Conservation (phyloP, 2,113 vertebrate species). For the Apteryx mantelli region DNA sequence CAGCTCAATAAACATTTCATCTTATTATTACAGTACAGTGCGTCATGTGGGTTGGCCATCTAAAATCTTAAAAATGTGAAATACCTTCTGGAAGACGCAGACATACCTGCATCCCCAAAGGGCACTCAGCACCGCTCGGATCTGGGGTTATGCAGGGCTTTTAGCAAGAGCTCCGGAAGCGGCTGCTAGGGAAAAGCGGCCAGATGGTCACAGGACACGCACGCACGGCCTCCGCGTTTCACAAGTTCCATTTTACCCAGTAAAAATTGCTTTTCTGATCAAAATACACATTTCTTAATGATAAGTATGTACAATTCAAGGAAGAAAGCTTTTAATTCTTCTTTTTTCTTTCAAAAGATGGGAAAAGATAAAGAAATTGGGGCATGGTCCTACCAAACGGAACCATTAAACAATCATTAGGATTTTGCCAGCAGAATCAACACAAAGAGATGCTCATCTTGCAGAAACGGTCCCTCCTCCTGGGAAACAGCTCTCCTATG, state of each 20-base stretch:
- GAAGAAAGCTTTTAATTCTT: not conserved
- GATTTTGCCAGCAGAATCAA: not conserved
- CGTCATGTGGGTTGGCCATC: too few species aligned
- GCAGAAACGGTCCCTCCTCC: not conserved
- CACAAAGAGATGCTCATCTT: not conserved
- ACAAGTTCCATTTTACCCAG: not conserved
- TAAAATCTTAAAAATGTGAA: not conserved
- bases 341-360: not conserved
- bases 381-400: rapidly evolving
- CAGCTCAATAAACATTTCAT: too few species aligned
- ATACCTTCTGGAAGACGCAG: not conserved
- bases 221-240: not conserved
- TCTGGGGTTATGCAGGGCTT: not conserved
- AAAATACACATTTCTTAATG: not conserved
- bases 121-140: not conserved
- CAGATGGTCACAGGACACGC: not conserved
- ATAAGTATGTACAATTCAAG: not conserved
- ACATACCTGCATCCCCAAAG: too few species aligned
- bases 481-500: not conserved
- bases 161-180: not conserved
- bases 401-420: rapidly evolving
- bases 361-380: not conserved
- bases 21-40: too few species aligned
- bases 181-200: not conserved
- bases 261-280: not conserved